Evolutionary conservation across 2,113 vertebrate genomes (phyloP).

Genomic region (Dasyornis broadbenti): DNA sequence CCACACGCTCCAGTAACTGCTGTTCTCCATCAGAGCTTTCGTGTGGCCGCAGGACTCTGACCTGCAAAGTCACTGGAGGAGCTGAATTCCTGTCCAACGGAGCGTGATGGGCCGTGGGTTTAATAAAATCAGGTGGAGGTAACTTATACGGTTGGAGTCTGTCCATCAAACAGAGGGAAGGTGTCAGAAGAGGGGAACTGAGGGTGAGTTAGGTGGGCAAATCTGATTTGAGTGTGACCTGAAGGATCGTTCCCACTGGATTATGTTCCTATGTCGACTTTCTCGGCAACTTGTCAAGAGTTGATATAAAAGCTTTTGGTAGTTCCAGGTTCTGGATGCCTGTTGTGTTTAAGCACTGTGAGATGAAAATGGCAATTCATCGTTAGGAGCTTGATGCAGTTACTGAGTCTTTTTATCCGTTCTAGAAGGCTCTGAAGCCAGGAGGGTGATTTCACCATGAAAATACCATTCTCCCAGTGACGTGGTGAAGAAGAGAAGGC

Average conservation of each 20-base stretch:
- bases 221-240: neutral
- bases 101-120: neutral
- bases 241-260: neutral
- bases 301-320: neutral
- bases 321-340: neutral
- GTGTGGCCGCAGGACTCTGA: neutral
- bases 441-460: neutral
- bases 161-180: neutral
- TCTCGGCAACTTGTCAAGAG: neutral
- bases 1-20: neutral
- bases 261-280: neutral
- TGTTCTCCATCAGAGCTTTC: neutral
- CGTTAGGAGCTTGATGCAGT: neutral
- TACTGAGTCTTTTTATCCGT: neutral
- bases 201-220: neutral
- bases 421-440: neutral
- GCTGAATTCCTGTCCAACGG: neutral
- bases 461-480: neutral
- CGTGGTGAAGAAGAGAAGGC: neutral
- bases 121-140: neutral
- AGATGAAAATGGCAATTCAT: neutral
- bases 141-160: neutral
- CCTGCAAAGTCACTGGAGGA: neutral
- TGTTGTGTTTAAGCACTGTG: neutral
- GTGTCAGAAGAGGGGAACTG: neutral